Evolutionary conservation across 1,140 invertebrate genomes (phyloP), one percentile per base, ranked within the genome.

Genomic region (Ips typographus): DNA sequence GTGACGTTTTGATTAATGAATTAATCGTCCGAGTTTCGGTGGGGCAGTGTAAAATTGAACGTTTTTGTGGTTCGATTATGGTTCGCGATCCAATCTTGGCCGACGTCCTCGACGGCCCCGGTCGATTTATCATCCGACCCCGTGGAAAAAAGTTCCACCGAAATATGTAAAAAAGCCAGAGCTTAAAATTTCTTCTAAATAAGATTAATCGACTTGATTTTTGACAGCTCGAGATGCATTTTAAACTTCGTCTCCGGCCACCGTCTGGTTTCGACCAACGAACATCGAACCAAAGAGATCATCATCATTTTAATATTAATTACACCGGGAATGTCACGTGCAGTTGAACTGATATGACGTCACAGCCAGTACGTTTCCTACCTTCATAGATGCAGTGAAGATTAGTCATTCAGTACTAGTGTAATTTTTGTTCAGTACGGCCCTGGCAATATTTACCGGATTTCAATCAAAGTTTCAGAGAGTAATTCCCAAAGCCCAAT

Each of bases 221-320:
- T 70, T 70, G 68, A 70, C 68, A 70, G 68, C 60, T 70, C 44
- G 68, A 70, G 61, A 70, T 70, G 68, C 68, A 70, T 70, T 70
- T 70, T 70, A 70, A 70, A 70, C 68, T 70, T 64, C 68, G 68
- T 70, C 68, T 70, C 60, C 52, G 61, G 61, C 61, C 68, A 58
- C 60, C 68, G 68, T 68, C 67, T 68, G 67, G 67, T 38, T 44
- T 42, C 39, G 42, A 3, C 42, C 52, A 49, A 49, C 44, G 44
- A 49, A 49, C 22, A 8, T 8, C 44, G 44, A 49, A 8, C 7
- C 44, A 49, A 49, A 49, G 44, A 49, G 22, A 22, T 22, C 22
- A 0, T 22, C 22, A 22, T 22, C 22, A 22, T 22, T 22, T 22
- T 22, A 22, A 22, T 22, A 22, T 0, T 22, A 22, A 22, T 22